Evolutionary conservation across 2,113 vertebrate genomes (phyloP).

Genomic region (Calyptomena viridis): DNA sequence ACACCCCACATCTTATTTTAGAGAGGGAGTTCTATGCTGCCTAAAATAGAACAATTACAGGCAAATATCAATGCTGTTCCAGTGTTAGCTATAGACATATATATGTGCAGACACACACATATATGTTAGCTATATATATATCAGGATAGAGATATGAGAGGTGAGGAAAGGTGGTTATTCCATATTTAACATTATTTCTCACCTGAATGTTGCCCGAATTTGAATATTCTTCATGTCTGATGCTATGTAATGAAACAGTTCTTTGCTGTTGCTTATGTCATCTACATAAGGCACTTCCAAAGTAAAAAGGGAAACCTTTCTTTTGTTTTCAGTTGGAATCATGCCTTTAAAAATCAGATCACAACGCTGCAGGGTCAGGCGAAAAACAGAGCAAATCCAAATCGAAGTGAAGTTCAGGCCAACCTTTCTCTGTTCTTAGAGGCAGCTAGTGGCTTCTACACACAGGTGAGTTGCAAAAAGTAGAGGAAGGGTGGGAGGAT

Average conservation of each 20-base stretch:
- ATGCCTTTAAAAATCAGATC: constrained; percentile 99
- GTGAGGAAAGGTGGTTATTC: background rate
- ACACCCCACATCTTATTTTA: background rate
- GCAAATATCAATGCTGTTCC: background rate
- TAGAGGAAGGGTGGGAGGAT: background rate
- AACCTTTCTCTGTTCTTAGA: constrained; percentile 97
- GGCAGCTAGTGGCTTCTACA: constrained; percentile 99
- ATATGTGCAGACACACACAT: background rate
- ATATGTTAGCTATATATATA: background rate
- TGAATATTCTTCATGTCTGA: constrained; percentile 10
- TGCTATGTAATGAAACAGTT: constrained; percentile 41
- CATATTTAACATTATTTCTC: background rate
- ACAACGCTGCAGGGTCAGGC: constrained; percentile 98
- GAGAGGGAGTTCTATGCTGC: background rate
- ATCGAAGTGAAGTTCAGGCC: constrained; percentile 97
- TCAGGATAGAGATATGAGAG: background rate
- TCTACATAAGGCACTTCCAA: constrained; percentile 43
- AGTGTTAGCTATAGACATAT: background rate
- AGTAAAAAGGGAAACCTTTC: constrained; percentile 42
- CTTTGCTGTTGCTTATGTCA: constrained; percentile 44
- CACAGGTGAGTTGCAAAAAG: constrained; percentile 82
- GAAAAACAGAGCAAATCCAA: constrained; percentile 98
- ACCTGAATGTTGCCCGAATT: background rate
- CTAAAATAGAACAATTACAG: background rate
- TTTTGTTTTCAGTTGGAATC: constrained; percentile 90